Conservation (phyloP, 2,888 invertebrate genomes). For the Tubulanus polymorphus region DNA sequence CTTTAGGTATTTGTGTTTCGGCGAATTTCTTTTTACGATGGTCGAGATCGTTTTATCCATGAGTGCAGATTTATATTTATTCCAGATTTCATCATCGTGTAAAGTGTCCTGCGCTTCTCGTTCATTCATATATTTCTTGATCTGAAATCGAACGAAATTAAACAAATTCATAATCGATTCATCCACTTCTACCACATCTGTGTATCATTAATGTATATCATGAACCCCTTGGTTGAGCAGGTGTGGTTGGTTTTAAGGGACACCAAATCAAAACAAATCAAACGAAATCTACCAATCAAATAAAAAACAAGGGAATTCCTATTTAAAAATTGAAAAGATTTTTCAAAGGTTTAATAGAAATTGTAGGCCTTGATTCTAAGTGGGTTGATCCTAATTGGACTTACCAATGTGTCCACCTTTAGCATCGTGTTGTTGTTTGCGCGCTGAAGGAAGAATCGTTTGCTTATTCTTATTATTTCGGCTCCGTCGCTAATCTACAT, state of each 20-base stretch:
- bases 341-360: too few relatives aligned
- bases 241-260: not conserved
- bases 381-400: too few relatives aligned
- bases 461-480: constrained; percentile 46
- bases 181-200: not conserved
- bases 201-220: constrained; percentile 1
- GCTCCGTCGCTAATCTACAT: constrained; percentile 48
- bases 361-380: too few relatives aligned
- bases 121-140: constrained; percentile 39
- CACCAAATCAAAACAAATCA: constrained; percentile 8
- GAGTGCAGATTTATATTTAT: constrained; percentile 43
- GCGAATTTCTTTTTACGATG: constrained; percentile 3
- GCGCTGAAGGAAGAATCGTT: constrained; percentile 45
- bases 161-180: not conserved
- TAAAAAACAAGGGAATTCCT: too few relatives aligned
- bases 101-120: constrained; percentile 39
- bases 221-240: not conserved
- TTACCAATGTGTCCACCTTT: constrained; percentile 49
- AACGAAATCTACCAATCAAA: too few relatives aligned
- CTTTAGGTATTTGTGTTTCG: not conserved
- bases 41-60: constrained; percentile 28
- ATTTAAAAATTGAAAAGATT: too few relatives aligned
- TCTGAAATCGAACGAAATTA: constrained; percentile 23
- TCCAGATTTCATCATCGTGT: constrained; percentile 45
- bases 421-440: constrained; percentile 50